Conservation (phyloP, 1,140 invertebrate genomes). For the Drosophila leontia region DNA sequence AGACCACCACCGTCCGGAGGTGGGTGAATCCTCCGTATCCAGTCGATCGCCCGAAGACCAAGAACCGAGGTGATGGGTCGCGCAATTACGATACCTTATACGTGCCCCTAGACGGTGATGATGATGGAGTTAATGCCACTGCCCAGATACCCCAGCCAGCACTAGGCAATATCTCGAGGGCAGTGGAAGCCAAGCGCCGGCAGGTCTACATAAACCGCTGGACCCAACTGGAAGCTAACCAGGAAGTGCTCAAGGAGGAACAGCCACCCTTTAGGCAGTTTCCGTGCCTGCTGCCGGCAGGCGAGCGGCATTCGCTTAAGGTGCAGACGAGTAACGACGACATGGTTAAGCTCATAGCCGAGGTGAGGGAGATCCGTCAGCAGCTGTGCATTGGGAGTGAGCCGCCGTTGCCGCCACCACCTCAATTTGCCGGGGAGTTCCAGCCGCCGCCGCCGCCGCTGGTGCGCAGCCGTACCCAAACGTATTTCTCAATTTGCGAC, state of each 20-base stretch:
- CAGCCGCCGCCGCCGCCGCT: not conserved
- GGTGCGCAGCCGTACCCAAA: not conserved
- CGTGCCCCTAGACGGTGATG: not conserved
- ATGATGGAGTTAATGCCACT: not conserved
- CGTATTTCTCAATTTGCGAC: not conserved
- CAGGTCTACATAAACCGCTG: not conserved
- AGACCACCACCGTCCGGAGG: not conserved
- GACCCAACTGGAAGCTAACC: not conserved
- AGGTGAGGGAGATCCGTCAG: not conserved
- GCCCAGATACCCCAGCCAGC: not conserved
- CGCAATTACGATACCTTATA: slow-evolving; percentile 2
- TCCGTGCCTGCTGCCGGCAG: not conserved
- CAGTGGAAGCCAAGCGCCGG: not conserved
- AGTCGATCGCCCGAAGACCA: not conserved
- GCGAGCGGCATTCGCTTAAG: not conserved
- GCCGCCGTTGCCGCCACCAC: not conserved
- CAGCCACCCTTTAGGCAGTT: not conserved
- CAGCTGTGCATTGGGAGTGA: not conserved
- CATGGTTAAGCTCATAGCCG: not conserved
- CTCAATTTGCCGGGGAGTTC: not conserved
- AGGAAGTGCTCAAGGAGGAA: not conserved
- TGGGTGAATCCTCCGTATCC: not conserved
- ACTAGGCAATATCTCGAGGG: no score
- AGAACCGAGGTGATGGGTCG: not conserved
- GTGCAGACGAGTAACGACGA: not conserved